Conservation (phyloP, 2,113 vertebrate species). For the Canis aureus region DNA sequence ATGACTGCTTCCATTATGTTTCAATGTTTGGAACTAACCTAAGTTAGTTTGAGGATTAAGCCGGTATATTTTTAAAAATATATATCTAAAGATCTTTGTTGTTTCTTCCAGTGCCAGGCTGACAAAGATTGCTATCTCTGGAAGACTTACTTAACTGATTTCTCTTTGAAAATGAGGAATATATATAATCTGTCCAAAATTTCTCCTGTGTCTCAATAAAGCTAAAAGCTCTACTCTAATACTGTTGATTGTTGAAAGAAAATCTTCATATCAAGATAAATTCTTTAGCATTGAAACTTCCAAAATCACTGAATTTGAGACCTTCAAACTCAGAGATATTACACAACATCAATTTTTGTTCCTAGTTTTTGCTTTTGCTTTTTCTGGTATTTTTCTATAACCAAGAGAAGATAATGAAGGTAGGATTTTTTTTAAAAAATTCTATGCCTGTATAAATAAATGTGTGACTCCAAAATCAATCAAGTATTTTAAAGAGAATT, state of each 20-base stretch:
- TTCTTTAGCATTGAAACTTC: neutral
- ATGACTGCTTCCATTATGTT: neutral
- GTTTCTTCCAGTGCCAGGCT: neutral
- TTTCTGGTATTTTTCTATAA: neutral
- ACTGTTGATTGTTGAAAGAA: neutral
- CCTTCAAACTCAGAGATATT: neutral
- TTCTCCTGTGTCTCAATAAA: neutral
- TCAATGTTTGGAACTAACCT: neutral
- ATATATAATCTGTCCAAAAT: neutral
- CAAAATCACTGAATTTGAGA: neutral
- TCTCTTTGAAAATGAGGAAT: conserved; percentile 38
- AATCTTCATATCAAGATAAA: conserved; percentile 42
- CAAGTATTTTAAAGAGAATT: neutral
- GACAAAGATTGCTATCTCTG: neutral
- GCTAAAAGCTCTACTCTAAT: neutral
- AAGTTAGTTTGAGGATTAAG: conserved; percentile 12
- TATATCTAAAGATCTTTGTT: neutral
- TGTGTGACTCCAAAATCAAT: neutral
- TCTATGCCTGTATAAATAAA: neutral
- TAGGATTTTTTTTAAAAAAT: neutral
- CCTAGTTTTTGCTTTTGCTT: neutral
- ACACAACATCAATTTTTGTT: neutral
- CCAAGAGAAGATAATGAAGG: neutral
- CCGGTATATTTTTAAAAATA: neutral
- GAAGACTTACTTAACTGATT: neutral